Conservation (phyloP, 2,888 invertebrate genomes). For the Reticulitermes lucifugus region DNA sequence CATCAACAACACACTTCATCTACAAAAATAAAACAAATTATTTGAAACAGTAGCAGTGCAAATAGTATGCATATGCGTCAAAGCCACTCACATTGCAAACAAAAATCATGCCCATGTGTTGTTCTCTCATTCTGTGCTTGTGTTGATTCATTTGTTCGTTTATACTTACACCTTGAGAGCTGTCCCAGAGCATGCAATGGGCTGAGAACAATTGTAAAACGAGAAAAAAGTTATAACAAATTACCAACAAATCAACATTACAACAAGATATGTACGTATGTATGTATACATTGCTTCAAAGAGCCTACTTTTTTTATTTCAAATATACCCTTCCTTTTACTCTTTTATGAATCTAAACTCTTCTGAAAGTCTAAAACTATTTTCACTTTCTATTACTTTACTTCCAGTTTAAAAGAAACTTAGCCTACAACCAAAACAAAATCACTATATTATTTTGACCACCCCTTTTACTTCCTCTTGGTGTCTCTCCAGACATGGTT, state of each 20-base stretch:
- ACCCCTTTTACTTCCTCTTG: background rate
- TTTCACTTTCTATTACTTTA: background rate
- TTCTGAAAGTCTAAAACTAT: background rate
- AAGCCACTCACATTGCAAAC: background rate
- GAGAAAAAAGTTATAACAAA: constrained; percentile 31
- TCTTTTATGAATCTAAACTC: background rate
- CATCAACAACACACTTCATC: background rate
- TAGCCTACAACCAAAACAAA: background rate
- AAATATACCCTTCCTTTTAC: background rate
- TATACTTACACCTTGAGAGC: constrained; percentile 90
- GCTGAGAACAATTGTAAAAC: constrained; percentile 60
- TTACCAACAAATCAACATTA: constrained; percentile 33
- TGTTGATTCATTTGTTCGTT: constrained; percentile 12
- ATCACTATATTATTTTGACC: background rate
- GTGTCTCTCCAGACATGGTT: background rate
- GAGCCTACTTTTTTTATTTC: background rate
- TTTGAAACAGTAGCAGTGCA: background rate
- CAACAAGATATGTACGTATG: constrained; percentile 2
- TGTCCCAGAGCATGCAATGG: constrained; percentile 91
- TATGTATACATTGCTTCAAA: background rate
- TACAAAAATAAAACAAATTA: background rate
- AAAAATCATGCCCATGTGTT: background rate
- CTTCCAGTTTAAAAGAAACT: background rate
- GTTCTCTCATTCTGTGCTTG: constrained; percentile 3
- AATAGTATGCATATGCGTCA: background rate